A percentile compares a stretch with the other conserved stretches of the same genome.
These are phyloP conservation scores for Antheraea assamensis DNA, from an alignment of 2,888 invertebrate species.

Conservation along the genomic window DNA sequence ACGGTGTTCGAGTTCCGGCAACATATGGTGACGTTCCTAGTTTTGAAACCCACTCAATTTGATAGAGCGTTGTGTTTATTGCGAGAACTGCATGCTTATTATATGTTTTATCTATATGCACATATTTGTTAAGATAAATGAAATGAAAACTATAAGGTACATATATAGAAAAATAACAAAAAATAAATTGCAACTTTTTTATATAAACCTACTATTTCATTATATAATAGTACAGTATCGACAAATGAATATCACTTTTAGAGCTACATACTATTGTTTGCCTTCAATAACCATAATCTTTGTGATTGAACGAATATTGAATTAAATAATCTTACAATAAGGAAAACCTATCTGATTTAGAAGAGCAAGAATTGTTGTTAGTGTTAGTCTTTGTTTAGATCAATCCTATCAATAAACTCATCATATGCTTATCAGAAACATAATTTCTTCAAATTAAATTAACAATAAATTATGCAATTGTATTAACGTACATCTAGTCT, in stretches of 20 bases:
- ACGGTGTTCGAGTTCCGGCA: constrained; percentile 30
- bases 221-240: background rate
- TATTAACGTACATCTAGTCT: background rate
- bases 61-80: background rate
- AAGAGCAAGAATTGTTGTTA: background rate
- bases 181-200: background rate
- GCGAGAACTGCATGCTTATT: background rate
- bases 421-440: background rate
- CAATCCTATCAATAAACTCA: background rate
- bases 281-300: too few species aligned
- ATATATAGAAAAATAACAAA: background rate
- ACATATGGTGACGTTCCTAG: constrained; percentile 23
- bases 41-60: constrained; percentile 15
- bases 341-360: background rate
- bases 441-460: background rate
- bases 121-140: background rate
- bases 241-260: background rate
- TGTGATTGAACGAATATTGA: too few species aligned
- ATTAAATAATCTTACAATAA: background rate
- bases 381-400: background rate
- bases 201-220: background rate
- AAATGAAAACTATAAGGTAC: background rate
- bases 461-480: background rate
- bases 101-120: background rate
- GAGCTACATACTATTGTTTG: background rate